Evolutionary conservation across 2,797 vertebrate genomes (phyloP), one percentile per base, ranked within the genome.

Genomic region (Peromyscus aztecus): DNA sequence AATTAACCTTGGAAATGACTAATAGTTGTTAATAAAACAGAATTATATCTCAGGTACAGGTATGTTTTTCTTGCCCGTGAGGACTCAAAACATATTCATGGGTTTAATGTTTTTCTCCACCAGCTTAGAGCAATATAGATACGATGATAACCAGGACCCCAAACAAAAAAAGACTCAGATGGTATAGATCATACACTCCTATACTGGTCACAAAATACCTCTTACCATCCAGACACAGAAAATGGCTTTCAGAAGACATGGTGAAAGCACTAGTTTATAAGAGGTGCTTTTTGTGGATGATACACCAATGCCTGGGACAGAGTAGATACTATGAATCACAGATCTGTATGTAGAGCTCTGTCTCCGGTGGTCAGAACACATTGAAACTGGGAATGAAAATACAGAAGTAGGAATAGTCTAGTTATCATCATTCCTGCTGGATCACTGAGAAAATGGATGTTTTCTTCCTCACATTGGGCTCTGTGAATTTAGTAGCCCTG

Each of bases 1-100:
- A 55, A 65, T 23, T 81, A 71, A 55, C 40, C 27, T 57, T 55
- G 89, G 49, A 87, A 94, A 85, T 59, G 78, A n/a, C 1, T 83
- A 19, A 85, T 52, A 88, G 29, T 85, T 46, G 71, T 46, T 93
- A 92, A 27, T 90, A 97, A 90, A 90, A 67, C 12, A n/a, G 24
- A 57, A 52, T 57, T 27, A 81, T 34, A 85, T 85, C 24, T 92
- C 71, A 92, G 7, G 17, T 85, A 52, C 52, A 11, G 27, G 2
- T 80, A 4, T 92, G 7, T 23, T 31, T 78, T 92, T 92, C 31
- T 40, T 93, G 55, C 67, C 24, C 14, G 23, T 2, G 17, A 67
- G 19, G 23, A 82, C 6, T 76, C 49, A 92, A 55, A 61, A 6
- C 65, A 84, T 43, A 89, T 43, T 4, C 6, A 78, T 46, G 11